These are phyloP conservation scores for Ectemnius continuus DNA, from an alignment of 2,888 invertebrate species.

Conservation along the genomic window DNA sequence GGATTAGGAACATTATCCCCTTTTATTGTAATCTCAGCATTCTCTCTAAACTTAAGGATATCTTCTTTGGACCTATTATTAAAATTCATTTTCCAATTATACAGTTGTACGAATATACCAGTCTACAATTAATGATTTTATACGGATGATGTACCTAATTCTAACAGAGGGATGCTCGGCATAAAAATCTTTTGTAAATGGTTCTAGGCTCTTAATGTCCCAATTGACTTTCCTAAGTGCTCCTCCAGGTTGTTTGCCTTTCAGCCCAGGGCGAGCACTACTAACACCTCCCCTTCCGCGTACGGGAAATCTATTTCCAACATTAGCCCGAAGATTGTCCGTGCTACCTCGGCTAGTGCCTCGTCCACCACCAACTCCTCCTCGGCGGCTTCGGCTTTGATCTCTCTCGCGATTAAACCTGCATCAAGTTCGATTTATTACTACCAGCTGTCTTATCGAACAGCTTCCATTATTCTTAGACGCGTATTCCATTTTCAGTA, in stretches of 20 bases:
- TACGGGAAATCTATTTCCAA: slow-evolving; percentile 43
- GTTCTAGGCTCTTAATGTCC: slow-evolving; percentile 81
- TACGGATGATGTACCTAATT: slow-evolving; percentile 74
- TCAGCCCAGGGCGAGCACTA: slow-evolving; percentile 60
- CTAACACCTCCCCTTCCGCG: slow-evolving; percentile 60
- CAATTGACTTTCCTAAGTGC: slow-evolving; percentile 80
- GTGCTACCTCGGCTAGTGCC: slow-evolving; percentile 58
- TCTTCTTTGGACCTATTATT: slow-evolving; percentile 68
- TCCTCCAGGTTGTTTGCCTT: slow-evolving; percentile 76
- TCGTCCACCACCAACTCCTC: slow-evolving; percentile 53
- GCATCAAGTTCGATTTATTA: slow-evolving; percentile 13
- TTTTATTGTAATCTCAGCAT: slow-evolving; percentile 73
- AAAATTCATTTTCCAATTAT: neutral
- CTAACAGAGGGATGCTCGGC: slow-evolving; percentile 84
- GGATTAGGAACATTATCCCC: slow-evolving; percentile 74
- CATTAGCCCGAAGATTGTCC: slow-evolving; percentile 78
- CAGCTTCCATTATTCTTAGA: too few species aligned
- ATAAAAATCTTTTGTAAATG: slow-evolving; percentile 90
- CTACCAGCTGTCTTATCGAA: too few species aligned
- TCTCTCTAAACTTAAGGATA: slow-evolving; percentile 66
- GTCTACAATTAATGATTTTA: neutral
- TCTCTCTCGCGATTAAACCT: slow-evolving; percentile 72
- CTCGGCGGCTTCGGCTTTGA: slow-evolving; percentile 65
- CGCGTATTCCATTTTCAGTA: too few species aligned
- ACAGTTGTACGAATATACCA: neutral